Conservation (phyloP, 2,797 vertebrate species). For the Passerculus sandwichensis region DNA sequence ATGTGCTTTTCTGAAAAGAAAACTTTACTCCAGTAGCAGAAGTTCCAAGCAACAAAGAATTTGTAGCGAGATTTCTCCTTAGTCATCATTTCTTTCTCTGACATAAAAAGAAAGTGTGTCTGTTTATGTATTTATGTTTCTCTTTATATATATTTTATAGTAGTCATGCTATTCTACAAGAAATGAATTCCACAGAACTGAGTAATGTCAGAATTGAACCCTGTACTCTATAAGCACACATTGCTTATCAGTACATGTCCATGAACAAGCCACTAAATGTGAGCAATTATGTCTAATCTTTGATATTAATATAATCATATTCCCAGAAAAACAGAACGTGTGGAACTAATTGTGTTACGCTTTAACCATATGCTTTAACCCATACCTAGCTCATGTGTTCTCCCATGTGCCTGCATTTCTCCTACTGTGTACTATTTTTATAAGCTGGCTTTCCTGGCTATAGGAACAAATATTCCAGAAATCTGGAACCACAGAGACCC, state of each 20-base stretch:
- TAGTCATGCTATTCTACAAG: neutral
- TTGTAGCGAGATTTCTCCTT: neutral
- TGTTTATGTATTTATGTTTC: neutral
- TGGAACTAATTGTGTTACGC: constrained; percentile 44
- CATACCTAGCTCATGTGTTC: neutral
- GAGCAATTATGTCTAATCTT: constrained; percentile 35
- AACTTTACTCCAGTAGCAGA: neutral
- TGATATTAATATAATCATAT: constrained; percentile 57
- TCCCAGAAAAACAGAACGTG: constrained; percentile 53
- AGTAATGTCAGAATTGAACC: neutral
- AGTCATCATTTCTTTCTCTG: neutral
- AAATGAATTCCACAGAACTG: neutral
- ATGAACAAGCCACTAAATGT: constrained; percentile 36
- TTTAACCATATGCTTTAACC: constrained; percentile 16
- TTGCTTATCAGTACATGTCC: neutral
- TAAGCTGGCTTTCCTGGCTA: constrained; percentile 26
- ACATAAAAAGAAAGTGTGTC: neutral
- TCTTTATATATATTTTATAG: neutral
- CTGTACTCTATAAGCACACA: neutral
- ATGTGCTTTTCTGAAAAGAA: neutral
- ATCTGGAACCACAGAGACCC: neutral
- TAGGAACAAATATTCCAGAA: constrained; percentile 38
- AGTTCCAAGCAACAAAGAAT: neutral
- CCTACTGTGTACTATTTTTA: constrained; percentile 8
- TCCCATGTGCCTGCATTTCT: neutral